Conservation (phyloP, 2,888 invertebrate genomes). For the Caenorhabditis wallacei region DNA sequence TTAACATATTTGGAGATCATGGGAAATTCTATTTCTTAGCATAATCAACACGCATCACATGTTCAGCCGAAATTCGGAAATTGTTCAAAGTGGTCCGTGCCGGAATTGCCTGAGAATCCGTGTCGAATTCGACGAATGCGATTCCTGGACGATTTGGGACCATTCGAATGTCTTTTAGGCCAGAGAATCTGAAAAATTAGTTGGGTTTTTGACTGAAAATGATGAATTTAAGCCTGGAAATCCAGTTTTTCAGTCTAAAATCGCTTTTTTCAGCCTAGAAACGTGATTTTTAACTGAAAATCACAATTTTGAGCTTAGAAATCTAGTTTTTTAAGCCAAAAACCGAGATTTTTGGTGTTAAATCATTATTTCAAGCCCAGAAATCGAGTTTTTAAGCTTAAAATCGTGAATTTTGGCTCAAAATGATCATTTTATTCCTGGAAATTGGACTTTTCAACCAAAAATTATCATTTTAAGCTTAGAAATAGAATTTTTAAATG, state of each 20-base stretch:
- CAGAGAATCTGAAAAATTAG: conserved; percentile 90
- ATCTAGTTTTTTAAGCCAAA: background rate
- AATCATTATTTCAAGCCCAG: too few species aligned
- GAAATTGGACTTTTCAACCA: too few species aligned
- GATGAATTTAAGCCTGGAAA: too few species aligned
- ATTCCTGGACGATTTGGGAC: conserved; percentile 99
- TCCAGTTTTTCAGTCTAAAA: background rate
- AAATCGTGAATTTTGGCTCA: too few species aligned
- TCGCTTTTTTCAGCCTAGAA: background rate
- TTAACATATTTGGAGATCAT: background rate
- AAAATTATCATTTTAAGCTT: too few species aligned
- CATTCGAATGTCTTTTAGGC: conserved; percentile 98
- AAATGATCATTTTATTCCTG: too few species aligned
- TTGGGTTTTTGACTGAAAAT: background rate
- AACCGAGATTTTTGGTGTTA: background rate
- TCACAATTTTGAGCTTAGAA: too few species aligned
- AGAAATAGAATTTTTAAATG: too few species aligned
- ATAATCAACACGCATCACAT: conserved; percentile 99
- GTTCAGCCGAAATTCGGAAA: conserved; percentile 98
- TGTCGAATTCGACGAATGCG: conserved; percentile 98
- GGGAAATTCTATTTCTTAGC: conserved; percentile 91
- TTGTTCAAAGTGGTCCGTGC: conserved; percentile 93
- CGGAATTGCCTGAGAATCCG: conserved; percentile 91
- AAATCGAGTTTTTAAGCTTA: too few species aligned
- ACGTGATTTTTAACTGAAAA: too few species aligned